phyloP scores from a whole-genome alignment of 2,888 invertebrate genomes.

The Spilarctia lutea region DNA sequence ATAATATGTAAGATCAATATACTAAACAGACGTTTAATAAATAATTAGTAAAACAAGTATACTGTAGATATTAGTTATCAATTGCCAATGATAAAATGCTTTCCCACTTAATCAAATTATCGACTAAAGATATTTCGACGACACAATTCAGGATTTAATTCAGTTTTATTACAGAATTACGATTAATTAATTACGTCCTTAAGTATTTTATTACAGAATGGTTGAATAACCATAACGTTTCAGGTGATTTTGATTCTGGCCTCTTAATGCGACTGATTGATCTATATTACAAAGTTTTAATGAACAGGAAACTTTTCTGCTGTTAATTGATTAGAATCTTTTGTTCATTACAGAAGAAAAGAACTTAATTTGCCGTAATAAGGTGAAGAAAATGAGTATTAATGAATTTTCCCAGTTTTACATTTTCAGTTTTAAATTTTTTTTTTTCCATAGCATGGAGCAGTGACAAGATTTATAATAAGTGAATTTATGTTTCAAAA shows the following conservation, averaged over 20 bases:
- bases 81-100: not conserved
- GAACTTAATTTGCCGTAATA: not conserved
- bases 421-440: not conserved
- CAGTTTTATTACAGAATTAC: slow-evolving; percentile 26
- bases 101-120: not conserved
- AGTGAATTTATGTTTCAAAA: too few species aligned
- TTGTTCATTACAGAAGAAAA: not conserved
- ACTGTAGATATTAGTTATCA: not conserved
- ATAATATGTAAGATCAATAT: too few species aligned
- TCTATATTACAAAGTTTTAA: slow-evolving; percentile 19
- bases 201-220: slow-evolving; percentile 26
- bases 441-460: not conserved
- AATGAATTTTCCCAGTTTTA: not conserved
- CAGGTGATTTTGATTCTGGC: slow-evolving; percentile 21
- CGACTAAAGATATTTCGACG: not conserved
- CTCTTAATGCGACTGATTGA: slow-evolving; percentile 20
- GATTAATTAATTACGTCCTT: slow-evolving; percentile 37
- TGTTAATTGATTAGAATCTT: slow-evolving; percentile 22
- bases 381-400: not conserved
- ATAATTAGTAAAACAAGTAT: not conserved
- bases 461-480: too few species aligned
- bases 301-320: slow-evolving; percentile 14
- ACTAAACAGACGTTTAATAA: too few species aligned
- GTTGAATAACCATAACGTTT: slow-evolving; percentile 22
- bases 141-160: slow-evolving; percentile 1